Evolutionary conservation across 2,888 invertebrate genomes (phyloP).

Genomic region (Nebria brevicollis): DNA sequence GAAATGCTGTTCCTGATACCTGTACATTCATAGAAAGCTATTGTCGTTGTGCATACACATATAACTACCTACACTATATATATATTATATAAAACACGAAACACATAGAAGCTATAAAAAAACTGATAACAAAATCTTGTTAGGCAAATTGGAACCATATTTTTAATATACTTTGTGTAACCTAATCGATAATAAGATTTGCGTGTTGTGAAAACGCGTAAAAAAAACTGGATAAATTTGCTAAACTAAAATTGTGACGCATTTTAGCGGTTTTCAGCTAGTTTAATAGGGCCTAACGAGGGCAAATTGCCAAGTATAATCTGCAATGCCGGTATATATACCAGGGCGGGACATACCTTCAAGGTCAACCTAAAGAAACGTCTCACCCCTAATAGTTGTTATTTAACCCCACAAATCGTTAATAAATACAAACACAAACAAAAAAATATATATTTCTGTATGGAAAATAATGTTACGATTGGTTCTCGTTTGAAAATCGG

Average conservation of each 20-base stretch:
- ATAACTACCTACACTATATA: no score
- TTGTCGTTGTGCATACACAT: neutral
- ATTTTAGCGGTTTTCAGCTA: neutral
- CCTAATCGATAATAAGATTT: neutral
- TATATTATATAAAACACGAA: no score
- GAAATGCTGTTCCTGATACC: neutral
- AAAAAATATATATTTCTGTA: no score
- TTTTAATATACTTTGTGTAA: neutral
- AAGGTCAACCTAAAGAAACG: constrained; percentile 30
- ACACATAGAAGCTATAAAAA: neutral
- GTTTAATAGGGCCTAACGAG: constrained; percentile 18
- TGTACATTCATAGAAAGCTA: neutral
- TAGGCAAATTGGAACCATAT: neutral
- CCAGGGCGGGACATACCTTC: constrained; percentile 39
- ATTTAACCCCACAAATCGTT: constrained; percentile 14
- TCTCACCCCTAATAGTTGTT: constrained; percentile 16
- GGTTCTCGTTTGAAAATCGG: no score
- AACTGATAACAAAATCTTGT: neutral
- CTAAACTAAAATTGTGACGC: neutral
- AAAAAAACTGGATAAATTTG: neutral
- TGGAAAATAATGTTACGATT: no score
- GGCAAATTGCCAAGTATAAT: constrained; percentile 43
- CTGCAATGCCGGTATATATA: constrained; percentile 30
- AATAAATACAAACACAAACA: neutral
- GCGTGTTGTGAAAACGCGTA: neutral